A percentile compares a stretch with the other conserved stretches of the same genome.
These are phyloP conservation scores for Chaetogeoica ovagalla DNA, from an alignment of 2,888 invertebrate species.

Conservation along the genomic window DNA sequence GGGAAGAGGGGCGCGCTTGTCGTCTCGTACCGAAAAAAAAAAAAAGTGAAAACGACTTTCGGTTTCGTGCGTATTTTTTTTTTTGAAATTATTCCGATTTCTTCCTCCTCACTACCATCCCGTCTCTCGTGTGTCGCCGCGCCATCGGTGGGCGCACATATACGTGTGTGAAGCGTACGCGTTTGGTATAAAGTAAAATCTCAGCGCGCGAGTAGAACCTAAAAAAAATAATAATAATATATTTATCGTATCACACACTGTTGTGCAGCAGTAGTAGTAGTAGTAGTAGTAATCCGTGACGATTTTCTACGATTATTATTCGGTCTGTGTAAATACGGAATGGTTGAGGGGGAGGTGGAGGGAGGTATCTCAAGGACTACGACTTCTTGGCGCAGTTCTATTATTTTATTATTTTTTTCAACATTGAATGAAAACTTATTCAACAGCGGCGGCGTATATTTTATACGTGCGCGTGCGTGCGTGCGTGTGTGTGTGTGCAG, in stretches of 20 bases:
- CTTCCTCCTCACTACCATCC: not conserved
- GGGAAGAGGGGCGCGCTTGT: not conserved
- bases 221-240: constrained; percentile 43
- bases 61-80: constrained; percentile 17
- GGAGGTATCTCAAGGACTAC: constrained; percentile 48
- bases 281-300: constrained; percentile 36
- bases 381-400: constrained; percentile 39
- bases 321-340: not conserved
- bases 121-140: no score
- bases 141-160: no score
- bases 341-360: constrained; percentile 9
- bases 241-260: not conserved
- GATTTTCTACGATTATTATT: constrained; percentile 33
- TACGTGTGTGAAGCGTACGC: no score
- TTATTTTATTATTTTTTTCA: constrained; percentile 31
- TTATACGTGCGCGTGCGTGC: no score
- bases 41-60: constrained; percentile 50
- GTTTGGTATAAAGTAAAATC: no score
- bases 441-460: constrained; percentile 6
- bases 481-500: no score
- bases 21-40: not conserved
- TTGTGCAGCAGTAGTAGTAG: no score
- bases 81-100: not conserved
- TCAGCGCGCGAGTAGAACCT: no score
- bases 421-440: constrained; percentile 50